Base-by-base conservation (phyloP, 2,888 invertebrate genomes). In the Eueremaeus valkanovi region DNA sequence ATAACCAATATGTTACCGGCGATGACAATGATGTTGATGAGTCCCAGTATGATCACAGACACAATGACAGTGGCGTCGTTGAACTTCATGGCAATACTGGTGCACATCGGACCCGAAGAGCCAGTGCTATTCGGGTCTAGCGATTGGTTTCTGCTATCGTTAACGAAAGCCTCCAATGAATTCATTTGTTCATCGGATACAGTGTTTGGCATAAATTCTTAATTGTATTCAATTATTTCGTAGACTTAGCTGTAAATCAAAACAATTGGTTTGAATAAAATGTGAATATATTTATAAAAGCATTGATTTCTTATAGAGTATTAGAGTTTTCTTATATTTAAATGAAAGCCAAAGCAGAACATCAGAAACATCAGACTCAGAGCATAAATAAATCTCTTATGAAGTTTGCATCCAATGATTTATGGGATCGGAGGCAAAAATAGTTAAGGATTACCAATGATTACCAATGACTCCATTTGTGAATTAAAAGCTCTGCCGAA, bases 1-100 rank as follows among this genome's bases (percentile, higher is more conserved):
- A 96, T 94, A 81, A 96, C 95, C 80, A 96, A 88, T 83, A 92
- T 90, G 86, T 96, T 96, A 74, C 95, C 95, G 76, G 91, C 89
- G 79, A 95, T 90, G 79, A 95, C 94, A 83, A 93, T 88, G 73
- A 94, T 89, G 84, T 93, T 92, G 83, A 95, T 91, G 81, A 92
- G 68, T 11, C 78, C 79, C 40, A 79, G 73, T 16, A 77, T 75
- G 16, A 79, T 74, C 16, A 80, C 77, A 18, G 77, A 76, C 0
- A 79, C 55, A 11, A 79, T 77, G 55, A 77, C 78, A 66, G 76
- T 77, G 70, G 78, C 78, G 74, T 79, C 77, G 11, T 78, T 74
- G 21, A 79, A 75, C 18, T 77, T 75, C 40, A 40, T 40, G 16
- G 68, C 36, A 40, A 68, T 68, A 24, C 68, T 68, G 68, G 24